Conservation (phyloP, 1,140 invertebrate genomes). For the Zaprionus davidi region DNA sequence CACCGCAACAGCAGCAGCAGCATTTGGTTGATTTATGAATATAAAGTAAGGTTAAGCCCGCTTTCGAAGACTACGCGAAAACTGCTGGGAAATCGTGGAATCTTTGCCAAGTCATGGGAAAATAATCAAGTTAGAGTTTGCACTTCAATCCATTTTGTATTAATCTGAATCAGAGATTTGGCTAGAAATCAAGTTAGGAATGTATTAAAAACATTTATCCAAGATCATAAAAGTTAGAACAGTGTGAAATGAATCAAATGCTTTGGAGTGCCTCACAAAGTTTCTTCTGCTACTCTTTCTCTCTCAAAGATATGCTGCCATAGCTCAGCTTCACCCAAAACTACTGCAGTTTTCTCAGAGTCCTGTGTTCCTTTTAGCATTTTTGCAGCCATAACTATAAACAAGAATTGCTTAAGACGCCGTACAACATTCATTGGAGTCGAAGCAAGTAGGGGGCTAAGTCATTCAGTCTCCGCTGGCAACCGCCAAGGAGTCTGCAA, state of each 20-base stretch:
- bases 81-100: not conserved
- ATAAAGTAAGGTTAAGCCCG: constrained; percentile 28
- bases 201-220: too few species aligned
- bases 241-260: not conserved
- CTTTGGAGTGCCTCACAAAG: not conserved
- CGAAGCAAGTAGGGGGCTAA: not conserved
- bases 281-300: not conserved
- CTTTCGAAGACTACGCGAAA: constrained; percentile 11
- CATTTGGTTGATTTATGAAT: constrained; percentile 66
- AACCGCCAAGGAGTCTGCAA: constrained; percentile 12
- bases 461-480: constrained; percentile 15
- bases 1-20: constrained; percentile 14
- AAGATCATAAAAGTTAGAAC: not conserved
- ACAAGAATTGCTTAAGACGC: constrained; percentile 19
- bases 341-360: not conserved
- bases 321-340: not conserved
- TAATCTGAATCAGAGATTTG: too few species aligned
- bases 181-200: too few species aligned
- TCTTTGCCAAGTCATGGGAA: constrained; percentile 26
- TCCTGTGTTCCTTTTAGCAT: not conserved
- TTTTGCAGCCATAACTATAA: not conserved
- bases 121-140: not conserved
- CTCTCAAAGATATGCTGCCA: not conserved
- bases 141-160: too few species aligned
- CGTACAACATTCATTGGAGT: not conserved